These are phyloP conservation scores for Petrocephalus microphthalmus DNA, from an alignment of 2,113 vertebrate species.

Conservation along the genomic window DNA sequence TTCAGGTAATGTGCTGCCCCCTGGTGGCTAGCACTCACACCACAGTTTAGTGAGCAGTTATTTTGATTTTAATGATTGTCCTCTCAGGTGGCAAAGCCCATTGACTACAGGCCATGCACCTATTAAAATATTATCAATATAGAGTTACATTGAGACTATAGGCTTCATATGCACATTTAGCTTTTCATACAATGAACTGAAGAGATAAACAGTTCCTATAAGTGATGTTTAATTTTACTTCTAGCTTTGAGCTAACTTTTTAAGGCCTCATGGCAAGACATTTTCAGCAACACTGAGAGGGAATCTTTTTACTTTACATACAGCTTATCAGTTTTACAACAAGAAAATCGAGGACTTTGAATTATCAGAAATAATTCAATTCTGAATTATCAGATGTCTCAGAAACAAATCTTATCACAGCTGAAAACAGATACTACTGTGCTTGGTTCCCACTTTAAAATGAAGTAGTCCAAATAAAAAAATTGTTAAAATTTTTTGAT, in stretches of 20 bases:
- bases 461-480: background rate
- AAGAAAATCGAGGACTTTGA: background rate
- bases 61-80: background rate
- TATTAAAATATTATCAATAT: background rate
- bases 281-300: background rate
- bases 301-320: background rate
- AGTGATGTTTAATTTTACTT: background rate
- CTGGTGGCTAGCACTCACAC: constrained; percentile 35
- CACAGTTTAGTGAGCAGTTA: background rate
- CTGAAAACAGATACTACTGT: background rate
- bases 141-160: background rate
- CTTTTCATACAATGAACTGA: background rate
- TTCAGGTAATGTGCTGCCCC: constrained; percentile 47
- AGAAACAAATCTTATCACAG: background rate
- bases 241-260: background rate
- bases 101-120: background rate
- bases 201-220: background rate
- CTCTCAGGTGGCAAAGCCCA: background rate
- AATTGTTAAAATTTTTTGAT: background rate
- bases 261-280: background rate
- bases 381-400: background rate
- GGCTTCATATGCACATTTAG: background rate
- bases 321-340: background rate
- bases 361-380: no score
- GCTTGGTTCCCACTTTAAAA: background rate